These are phyloP conservation scores for Muntiacus muntjak DNA, from an alignment of 2,113 vertebrate species.

Conservation along the genomic window DNA sequence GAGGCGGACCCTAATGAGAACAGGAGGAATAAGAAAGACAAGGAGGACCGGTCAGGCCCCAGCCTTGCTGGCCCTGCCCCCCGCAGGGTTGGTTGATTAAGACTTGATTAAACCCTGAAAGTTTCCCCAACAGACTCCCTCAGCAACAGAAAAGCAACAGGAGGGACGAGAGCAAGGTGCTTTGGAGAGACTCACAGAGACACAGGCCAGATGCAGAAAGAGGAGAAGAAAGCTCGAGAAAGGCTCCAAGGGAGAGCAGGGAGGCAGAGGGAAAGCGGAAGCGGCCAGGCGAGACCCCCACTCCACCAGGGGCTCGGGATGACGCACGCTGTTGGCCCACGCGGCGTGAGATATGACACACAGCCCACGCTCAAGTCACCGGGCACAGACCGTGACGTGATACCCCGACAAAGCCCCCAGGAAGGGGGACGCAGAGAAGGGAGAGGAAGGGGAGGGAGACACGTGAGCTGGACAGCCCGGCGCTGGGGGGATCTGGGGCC, in stretches of 20 bases:
- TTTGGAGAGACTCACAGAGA: background rate
- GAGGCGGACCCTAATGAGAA: background rate
- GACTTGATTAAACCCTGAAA: background rate
- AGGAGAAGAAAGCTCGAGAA: background rate
- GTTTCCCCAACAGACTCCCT: background rate
- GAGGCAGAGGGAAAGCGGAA: background rate
- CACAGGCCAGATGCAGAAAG: background rate
- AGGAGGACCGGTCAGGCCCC: background rate
- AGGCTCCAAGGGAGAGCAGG: background rate
- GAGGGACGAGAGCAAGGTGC: background rate
- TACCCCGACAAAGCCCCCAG: background rate
- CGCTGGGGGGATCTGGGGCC: fast-evolving
- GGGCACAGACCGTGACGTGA: background rate
- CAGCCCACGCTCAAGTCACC: background rate
- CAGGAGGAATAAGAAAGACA: too few relatives aligned
- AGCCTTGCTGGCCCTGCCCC: background rate
- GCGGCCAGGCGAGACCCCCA: background rate
- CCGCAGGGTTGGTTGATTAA: background rate
- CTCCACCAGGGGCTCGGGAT: background rate
- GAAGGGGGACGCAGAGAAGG: background rate
- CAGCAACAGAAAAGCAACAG: background rate
- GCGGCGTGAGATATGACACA: fast-evolving
- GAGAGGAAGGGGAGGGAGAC: too few relatives aligned
- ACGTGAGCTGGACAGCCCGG: background rate
- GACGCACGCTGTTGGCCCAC: background rate